Evolutionary conservation across 1,140 invertebrate species (phyloP).

Genomic region (Cyrtorhinus lividipennis): DNA sequence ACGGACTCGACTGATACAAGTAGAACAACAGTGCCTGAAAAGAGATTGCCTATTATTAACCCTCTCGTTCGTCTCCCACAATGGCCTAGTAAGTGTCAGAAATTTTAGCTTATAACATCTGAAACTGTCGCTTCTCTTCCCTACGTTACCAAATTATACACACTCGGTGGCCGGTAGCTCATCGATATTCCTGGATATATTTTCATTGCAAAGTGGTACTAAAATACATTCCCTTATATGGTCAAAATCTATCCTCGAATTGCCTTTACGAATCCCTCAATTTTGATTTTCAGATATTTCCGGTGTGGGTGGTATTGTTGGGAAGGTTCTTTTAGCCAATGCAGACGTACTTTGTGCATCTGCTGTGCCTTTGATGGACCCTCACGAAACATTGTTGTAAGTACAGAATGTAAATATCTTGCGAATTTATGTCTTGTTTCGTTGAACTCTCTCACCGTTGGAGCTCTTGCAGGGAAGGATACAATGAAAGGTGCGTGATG

Average conservation of each 20-base stretch:
- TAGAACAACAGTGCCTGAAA: constrained; percentile 32
- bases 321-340: constrained; percentile 83
- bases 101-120: no score
- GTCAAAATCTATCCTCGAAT: no score
- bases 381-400: constrained; percentile 69
- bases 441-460: neutral
- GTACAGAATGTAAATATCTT: constrained; percentile 21
- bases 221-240: no score
- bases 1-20: constrained; percentile 21
- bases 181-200: no score
- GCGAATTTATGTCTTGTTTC: no score
- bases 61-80: constrained; percentile 68
- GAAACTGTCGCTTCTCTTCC: no score
- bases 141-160: no score
- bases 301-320: constrained; percentile 61
- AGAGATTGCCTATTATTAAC: constrained; percentile 78
- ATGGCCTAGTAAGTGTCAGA: constrained; percentile 65
- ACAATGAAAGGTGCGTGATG: constrained; percentile 91
- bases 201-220: no score
- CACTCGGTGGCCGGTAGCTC: no score
- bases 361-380: constrained; percentile 82
- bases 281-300: constrained; percentile 37
- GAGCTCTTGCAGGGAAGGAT: constrained; percentile 74
- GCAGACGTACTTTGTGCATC: constrained; percentile 92
- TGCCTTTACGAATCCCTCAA: no score